These are phyloP conservation scores for Erebia aethiops DNA, from an alignment of 2,888 invertebrate species.

Conservation along the genomic window DNA sequence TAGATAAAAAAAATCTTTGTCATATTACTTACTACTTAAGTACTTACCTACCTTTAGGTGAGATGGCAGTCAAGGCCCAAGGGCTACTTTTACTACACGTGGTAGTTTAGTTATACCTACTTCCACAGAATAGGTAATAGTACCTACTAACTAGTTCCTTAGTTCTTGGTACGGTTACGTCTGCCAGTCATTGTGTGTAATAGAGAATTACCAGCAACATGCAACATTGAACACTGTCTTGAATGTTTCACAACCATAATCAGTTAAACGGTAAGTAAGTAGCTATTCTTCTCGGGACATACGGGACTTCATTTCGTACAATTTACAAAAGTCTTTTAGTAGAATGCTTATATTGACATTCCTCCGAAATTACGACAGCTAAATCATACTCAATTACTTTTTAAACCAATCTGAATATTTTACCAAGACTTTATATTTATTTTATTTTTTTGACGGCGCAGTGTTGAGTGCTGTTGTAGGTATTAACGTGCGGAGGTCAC, in stretches of 20 bases:
- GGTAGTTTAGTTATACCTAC: too few species aligned
- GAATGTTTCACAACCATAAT: conserved; percentile 22
- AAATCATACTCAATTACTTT: neutral
- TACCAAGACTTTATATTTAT: neutral
- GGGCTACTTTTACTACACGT: too few species aligned
- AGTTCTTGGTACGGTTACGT: too few species aligned
- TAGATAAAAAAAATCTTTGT: too few species aligned
- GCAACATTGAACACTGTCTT: conserved; percentile 13
- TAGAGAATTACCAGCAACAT: conserved; percentile 8
- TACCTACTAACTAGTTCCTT: too few species aligned
- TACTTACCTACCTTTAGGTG: too few species aligned
- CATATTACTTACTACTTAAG: too few species aligned
- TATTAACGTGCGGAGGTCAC: too few species aligned
- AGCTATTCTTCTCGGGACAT: conserved; percentile 9
- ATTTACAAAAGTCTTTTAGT: conserved; percentile 3
- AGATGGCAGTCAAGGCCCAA: too few species aligned
- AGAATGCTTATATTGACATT: neutral
- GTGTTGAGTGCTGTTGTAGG: too few species aligned
- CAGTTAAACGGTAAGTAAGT: conserved; percentile 14
- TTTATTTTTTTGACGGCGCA: too few species aligned
- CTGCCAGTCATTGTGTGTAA: neutral
- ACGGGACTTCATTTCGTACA: conserved; percentile 9
- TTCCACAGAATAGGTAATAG: too few species aligned
- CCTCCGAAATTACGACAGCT: neutral
- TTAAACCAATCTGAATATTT: neutral